A percentile compares a stretch with the other conserved stretches of the same genome.
Conservation (phyloP, 2,797 vertebrate genomes). For the Synaphobranchus kaupii region DNA sequence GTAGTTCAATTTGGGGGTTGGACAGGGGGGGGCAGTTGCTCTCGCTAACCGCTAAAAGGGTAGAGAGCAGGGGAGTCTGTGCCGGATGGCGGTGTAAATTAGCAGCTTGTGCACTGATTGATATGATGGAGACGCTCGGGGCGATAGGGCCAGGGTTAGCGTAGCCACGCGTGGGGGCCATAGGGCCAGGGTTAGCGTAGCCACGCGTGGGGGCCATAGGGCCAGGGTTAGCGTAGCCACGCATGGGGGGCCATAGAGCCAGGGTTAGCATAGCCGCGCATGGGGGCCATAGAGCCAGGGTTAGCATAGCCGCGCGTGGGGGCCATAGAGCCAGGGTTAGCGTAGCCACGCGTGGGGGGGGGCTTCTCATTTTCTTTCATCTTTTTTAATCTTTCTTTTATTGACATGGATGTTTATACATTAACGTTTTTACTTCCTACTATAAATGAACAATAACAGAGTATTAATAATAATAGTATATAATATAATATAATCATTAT, state of each 20-base stretch:
- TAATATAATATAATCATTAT: no score
- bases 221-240: no score
- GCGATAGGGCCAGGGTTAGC: slow-evolving; percentile 27
- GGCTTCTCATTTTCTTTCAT: neutral
- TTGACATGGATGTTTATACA: neutral
- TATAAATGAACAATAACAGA: neutral
- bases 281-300: no score
- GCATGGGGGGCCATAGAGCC: no score
- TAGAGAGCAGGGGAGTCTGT: slow-evolving; percentile 23
- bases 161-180: neutral
- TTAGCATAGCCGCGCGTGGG: no score
- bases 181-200: no score
- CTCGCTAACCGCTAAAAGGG: slow-evolving; percentile 22
- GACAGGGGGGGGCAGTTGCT: neutral
- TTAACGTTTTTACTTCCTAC: neutral
- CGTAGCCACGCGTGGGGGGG: neutral
- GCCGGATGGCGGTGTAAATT: neutral
- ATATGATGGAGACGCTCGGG: slow-evolving; percentile 41
- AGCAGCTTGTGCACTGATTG: slow-evolving; percentile 29
- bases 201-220: no score
- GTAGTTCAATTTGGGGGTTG: neutral
- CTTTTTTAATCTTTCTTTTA: neutral
- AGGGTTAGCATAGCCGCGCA: no score
- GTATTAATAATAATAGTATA: no score
- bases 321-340: no score